Percentiles rank a stretch among this genome's conserved stretches.
phyloP scores from a whole-genome alignment of 2,797 vertebrate genomes.

The Falco columbarius region DNA sequence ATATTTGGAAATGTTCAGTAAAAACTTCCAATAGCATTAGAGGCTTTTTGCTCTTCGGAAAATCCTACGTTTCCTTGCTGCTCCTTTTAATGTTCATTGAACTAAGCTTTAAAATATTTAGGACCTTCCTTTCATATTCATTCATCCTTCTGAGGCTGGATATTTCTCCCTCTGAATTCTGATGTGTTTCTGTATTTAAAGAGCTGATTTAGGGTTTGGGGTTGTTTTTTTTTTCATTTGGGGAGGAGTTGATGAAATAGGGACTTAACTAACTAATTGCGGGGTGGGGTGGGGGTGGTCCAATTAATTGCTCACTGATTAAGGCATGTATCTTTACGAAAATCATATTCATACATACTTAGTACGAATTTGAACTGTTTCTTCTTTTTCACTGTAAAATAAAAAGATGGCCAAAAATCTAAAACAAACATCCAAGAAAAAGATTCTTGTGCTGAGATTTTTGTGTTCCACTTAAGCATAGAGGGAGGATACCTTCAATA shows the following conservation, averaged over 20 bases:
- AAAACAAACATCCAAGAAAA: background rate
- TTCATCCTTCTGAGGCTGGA: conserved; percentile 25
- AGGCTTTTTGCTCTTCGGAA: background rate
- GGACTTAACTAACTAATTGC: background rate
- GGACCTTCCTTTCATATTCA: background rate
- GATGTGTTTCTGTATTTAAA: background rate
- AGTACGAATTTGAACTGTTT: background rate
- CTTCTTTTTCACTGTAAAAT: background rate
- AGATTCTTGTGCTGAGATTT: background rate
- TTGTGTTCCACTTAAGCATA: background rate
- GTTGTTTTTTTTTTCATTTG: background rate
- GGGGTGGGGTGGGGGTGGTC: too few species aligned
- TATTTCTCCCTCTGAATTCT: conserved; percentile 30
- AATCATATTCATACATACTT: background rate
- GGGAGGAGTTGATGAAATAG: background rate
- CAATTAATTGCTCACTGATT: background rate
- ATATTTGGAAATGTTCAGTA: background rate
- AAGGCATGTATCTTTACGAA: background rate
- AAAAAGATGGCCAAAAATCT: background rate
- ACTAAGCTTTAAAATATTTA: background rate
- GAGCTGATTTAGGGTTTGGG: conserved; percentile 8
- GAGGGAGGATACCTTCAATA: background rate
- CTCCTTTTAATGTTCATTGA: background rate
- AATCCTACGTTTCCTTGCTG: background rate
- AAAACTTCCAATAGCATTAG: background rate